phyloP scores from a whole-genome alignment of 2,888 invertebrate genomes.

The Trachelus iudaicus region DNA sequence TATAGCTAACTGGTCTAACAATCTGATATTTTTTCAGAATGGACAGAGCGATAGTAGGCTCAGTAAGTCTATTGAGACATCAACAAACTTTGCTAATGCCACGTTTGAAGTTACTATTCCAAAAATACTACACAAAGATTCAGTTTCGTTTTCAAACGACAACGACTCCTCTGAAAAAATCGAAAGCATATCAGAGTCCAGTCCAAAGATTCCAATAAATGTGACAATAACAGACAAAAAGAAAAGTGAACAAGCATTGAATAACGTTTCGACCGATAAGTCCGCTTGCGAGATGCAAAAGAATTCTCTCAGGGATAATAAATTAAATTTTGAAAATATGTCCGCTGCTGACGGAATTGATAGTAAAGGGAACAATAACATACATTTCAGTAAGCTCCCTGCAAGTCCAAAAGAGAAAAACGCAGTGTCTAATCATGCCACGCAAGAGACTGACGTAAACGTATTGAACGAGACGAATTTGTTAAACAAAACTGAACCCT shows the following conservation, averaged over 20 bases:
- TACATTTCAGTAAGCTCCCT: constrained; percentile 35
- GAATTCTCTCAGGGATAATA: constrained; percentile 43
- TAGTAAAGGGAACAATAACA: constrained; percentile 46
- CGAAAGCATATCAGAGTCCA: constrained; percentile 47
- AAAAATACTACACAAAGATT: constrained; percentile 51
- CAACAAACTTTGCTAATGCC: constrained; percentile 51
- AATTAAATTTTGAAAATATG: constrained; percentile 29
- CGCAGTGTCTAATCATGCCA: constrained; percentile 33
- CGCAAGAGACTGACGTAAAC: constrained; percentile 41
- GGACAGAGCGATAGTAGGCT: constrained; percentile 46
- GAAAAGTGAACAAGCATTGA: constrained; percentile 28
- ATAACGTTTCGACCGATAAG: constrained; percentile 25
- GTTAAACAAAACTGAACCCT: constrained; percentile 47
- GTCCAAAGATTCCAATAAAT: constrained; percentile 54
- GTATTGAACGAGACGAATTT: constrained; percentile 40
- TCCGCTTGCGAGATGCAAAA: constrained; percentile 23
- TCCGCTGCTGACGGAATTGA: constrained; percentile 34
- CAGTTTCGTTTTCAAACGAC: constrained; percentile 45
- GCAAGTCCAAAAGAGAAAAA: constrained; percentile 38
- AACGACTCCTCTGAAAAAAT: constrained; percentile 51
- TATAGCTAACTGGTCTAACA: background rate
- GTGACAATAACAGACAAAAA: constrained; percentile 60
- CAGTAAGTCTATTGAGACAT: constrained; percentile 44
- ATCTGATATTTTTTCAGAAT: constrained; percentile 42
- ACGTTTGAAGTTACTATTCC: constrained; percentile 59